Conservation (phyloP, 2,113 vertebrate species). For the Hemibagrus wyckioides region DNA sequence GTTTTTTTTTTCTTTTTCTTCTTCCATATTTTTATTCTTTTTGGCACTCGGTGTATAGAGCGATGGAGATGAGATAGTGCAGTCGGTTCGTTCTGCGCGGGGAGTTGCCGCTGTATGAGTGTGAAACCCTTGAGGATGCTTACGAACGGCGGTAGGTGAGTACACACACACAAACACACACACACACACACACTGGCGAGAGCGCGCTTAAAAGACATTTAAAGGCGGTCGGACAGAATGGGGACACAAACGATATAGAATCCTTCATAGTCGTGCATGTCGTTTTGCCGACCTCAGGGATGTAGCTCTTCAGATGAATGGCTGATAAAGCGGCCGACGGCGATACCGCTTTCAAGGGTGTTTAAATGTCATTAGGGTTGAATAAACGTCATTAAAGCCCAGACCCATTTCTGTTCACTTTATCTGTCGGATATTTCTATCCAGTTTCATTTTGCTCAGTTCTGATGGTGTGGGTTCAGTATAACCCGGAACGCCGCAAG, state of each 20-base stretch:
- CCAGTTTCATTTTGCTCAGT: no score
- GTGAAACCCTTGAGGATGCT: constrained; percentile 74
- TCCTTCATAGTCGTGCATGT: background rate
- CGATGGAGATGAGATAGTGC: constrained; percentile 68
- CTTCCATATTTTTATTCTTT: background rate
- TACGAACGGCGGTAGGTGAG: constrained; percentile 74
- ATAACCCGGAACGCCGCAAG: background rate
- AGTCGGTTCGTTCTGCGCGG: constrained; percentile 58
- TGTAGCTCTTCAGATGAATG: background rate
- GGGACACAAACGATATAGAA: background rate
- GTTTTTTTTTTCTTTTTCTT: background rate
- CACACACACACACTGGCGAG: background rate
- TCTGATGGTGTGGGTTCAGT: background rate
- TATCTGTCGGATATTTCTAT: background rate
- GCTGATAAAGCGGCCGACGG: background rate
- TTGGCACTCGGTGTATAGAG: constrained; percentile 20
- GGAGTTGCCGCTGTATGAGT: constrained; percentile 68
- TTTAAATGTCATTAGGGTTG: constrained; percentile 33
- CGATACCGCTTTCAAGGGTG: constrained; percentile 23
- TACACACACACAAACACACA: constrained; percentile 19
- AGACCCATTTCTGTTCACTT: background rate
- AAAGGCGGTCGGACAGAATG: background rate
- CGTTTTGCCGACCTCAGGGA: background rate
- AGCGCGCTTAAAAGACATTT: background rate
- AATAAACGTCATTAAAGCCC: background rate